A percentile compares a stretch with the other conserved stretches of the same genome.
Evolutionary conservation across 2,888 invertebrate species (phyloP).

Genomic region (Melanophora roralis): DNA sequence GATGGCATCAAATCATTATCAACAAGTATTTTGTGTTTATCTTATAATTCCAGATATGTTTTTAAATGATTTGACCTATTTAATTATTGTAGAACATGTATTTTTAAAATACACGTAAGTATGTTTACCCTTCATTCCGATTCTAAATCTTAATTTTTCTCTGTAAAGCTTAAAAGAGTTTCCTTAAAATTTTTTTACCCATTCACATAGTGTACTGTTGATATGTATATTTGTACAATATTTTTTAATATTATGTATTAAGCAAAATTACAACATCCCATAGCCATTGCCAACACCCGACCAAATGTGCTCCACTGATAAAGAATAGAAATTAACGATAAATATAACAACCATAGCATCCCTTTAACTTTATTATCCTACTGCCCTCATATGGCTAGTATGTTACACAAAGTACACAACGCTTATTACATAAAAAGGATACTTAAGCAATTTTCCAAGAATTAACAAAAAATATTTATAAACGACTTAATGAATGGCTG

Average conservation of each 20-base stretch:
- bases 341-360: slow-evolving; percentile 25
- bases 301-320: slow-evolving; percentile 56
- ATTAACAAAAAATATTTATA: slow-evolving; percentile 50
- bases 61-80: no score
- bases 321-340: slow-evolving; percentile 52
- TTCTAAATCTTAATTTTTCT: no score
- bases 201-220: no score
- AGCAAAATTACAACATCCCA: background rate
- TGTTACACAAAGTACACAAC: background rate
- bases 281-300: background rate
- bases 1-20: no score
- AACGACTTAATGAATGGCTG: slow-evolving; percentile 62
- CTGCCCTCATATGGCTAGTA: slow-evolving; percentile 49
- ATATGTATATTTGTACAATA: background rate
- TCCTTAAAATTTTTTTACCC: no score
- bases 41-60: no score
- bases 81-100: no score
- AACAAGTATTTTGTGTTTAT: no score
- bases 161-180: no score
- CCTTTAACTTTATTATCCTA: slow-evolving; percentile 42
- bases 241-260: background rate
- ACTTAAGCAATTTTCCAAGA: slow-evolving; percentile 46
- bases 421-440: slow-evolving; percentile 28
- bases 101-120: no score
- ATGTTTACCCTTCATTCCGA: no score